phyloP scores from a whole-genome alignment of 2,888 invertebrate species.

The Volucella inflata region DNA sequence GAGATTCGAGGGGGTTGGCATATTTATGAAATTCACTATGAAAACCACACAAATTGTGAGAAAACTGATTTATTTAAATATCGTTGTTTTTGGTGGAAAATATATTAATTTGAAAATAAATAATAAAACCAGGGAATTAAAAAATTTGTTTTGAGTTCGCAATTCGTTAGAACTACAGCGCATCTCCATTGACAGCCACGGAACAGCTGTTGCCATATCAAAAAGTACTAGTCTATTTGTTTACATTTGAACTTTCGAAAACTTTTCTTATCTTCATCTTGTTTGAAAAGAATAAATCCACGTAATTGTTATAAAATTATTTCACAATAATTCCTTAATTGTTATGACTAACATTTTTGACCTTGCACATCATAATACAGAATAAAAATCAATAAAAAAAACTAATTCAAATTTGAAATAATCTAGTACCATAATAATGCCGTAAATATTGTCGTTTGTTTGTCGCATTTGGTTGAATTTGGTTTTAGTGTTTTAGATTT shows the following conservation, averaged over 20 bases:
- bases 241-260: conserved; percentile 34
- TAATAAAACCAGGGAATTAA: no score
- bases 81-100: no score
- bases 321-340: conserved; percentile 7
- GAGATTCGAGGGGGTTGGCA: neutral
- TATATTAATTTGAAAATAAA: no score
- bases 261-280: conserved; percentile 2
- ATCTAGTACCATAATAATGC: conserved; percentile 73
- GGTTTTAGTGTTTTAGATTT: conserved; percentile 25
- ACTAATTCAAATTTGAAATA: neutral
- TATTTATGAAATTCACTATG: no score
- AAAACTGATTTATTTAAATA: no score
- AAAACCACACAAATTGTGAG: no score
- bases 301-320: conserved; percentile 23
- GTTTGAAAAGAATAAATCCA: conserved; percentile 6
- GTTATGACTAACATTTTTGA: no score
- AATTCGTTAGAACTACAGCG: neutral
- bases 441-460: conserved; percentile 63
- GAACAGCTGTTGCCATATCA: conserved; percentile 1
- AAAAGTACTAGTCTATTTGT: conserved; percentile 55
- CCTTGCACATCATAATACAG: neutral
- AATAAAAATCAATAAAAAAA: conserved; percentile 56
- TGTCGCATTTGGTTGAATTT: conserved; percentile 64
- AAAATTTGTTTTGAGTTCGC: no score
- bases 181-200: conserved; percentile 30